Evolutionary conservation across 2,888 invertebrate genomes (phyloP).

Genomic region (Amaurobius ferox): DNA sequence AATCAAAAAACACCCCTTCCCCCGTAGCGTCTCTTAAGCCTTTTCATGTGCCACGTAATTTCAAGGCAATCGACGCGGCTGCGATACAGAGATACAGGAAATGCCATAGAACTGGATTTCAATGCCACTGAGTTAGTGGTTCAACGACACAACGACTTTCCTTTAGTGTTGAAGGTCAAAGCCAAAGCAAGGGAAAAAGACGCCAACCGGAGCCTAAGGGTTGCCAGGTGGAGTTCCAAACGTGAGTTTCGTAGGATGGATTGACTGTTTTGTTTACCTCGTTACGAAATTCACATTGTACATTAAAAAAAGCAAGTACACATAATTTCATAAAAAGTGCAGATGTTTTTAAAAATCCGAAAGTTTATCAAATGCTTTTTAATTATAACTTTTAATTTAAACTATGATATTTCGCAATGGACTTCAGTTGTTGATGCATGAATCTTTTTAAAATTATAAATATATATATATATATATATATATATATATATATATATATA

Average conservation of each 20-base stretch:
- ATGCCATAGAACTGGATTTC: slow-evolving; percentile 73
- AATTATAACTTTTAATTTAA: too few relatives aligned
- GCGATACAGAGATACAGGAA: slow-evolving; percentile 68
- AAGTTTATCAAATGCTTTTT: too few relatives aligned
- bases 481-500: too few relatives aligned
- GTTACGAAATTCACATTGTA: too few relatives aligned
- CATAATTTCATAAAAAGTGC: too few relatives aligned
- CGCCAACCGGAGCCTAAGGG: not conserved
- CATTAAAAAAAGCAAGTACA: too few relatives aligned
- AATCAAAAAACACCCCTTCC: slow-evolving; percentile 16
- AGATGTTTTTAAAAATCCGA: too few relatives aligned
- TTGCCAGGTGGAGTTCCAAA: not conserved
- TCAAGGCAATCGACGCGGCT: slow-evolving; percentile 36
- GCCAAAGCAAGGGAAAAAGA: slow-evolving; percentile 34
- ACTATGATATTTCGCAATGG: too few relatives aligned
- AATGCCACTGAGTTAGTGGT: slow-evolving; percentile 73
- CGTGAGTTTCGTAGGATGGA: not conserved
- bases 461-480: too few relatives aligned
- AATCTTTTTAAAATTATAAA: too few relatives aligned
- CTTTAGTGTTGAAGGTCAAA: slow-evolving; percentile 71
- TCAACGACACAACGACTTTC: slow-evolving; percentile 73
- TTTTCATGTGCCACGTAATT: slow-evolving; percentile 54
- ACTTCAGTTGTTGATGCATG: too few relatives aligned
- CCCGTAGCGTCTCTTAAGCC: slow-evolving; percentile 35
- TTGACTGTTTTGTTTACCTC: not conserved